A percentile compares a stretch with the other conserved stretches of the same genome.
phyloP scores from a whole-genome alignment of 1,140 invertebrate species.

The Microplitis mediator region DNA sequence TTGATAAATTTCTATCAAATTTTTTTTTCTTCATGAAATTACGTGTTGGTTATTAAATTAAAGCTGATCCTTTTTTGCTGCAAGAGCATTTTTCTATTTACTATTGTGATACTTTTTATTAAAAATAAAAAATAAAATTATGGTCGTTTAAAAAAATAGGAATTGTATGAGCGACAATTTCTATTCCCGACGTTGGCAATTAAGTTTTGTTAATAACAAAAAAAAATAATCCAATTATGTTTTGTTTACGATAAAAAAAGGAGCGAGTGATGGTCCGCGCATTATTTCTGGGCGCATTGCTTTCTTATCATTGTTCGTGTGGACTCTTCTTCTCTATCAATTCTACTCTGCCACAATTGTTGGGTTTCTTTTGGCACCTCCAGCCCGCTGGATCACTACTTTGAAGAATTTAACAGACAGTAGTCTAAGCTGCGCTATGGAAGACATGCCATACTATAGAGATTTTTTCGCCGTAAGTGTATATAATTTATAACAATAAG shows the following conservation, averaged over 20 bases:
- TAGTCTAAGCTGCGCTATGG: constrained; percentile 65
- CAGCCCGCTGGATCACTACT: constrained; percentile 68
- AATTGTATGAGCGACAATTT: no score
- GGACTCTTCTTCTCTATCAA: constrained; percentile 70
- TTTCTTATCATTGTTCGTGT: constrained; percentile 68
- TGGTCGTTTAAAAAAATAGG: no score
- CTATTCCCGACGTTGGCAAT: no score
- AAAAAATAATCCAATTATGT: constrained; percentile 5
- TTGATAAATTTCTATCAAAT: no score
- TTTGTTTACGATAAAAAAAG: constrained; percentile 38
- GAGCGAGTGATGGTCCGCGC: constrained; percentile 57
- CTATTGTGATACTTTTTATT: no score
- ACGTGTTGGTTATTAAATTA: no score
- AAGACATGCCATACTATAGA: constrained; percentile 68
- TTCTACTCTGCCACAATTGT: constrained; percentile 79
- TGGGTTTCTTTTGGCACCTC: constrained; percentile 70
- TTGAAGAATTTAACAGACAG: constrained; percentile 68
- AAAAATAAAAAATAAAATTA: no score
- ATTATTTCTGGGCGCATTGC: constrained; percentile 66
- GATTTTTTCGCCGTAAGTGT: constrained; percentile 67
- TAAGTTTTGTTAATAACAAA: not conserved
- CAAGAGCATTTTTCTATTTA: no score
- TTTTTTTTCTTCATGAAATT: no score
- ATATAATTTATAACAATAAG: no score
- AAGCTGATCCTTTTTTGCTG: no score